phyloP scores from a whole-genome alignment of 2,113 vertebrate species.

The Hippocampus zosterae region DNA sequence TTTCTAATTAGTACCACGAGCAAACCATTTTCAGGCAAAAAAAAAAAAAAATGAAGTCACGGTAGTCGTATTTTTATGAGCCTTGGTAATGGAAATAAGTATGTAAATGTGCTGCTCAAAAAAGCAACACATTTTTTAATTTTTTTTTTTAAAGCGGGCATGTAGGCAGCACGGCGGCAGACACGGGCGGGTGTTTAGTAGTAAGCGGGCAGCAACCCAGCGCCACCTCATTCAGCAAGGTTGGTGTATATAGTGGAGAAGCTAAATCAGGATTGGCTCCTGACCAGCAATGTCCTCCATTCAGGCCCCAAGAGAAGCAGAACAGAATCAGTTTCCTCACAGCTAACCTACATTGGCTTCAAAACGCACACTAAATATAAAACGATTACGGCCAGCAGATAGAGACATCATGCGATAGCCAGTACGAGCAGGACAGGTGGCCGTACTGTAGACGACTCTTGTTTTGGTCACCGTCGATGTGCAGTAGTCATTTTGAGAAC shows the following conservation, averaged over 20 bases:
- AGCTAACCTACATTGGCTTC: conserved; percentile 59
- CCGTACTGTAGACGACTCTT: not conserved
- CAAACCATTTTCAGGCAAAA: not conserved
- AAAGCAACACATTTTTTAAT: not conserved
- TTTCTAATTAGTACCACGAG: not conserved
- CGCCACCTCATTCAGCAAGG: conserved; percentile 66
- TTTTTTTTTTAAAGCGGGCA: conserved; percentile 16
- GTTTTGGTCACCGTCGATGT: not conserved
- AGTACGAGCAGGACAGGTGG: conserved; percentile 8
- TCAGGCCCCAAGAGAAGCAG: conserved; percentile 51
- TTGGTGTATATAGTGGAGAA: conserved; percentile 66
- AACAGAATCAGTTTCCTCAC: conserved; percentile 52
- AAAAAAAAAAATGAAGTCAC: not conserved
- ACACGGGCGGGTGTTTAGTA: conserved; percentile 32
- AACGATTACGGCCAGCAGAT: conserved; percentile 14
- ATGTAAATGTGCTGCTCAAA: not conserved
- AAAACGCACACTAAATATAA: conserved; percentile 22
- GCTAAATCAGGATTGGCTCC: conserved; percentile 70
- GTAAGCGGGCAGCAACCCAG: conserved; percentile 60
- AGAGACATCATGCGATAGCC: not conserved
- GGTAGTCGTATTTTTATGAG: not conserved
- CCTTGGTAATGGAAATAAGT: not conserved
- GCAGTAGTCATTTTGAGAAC: not conserved
- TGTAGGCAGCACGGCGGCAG: conserved; percentile 36
- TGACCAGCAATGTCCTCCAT: conserved; percentile 67